Conservation (phyloP, 2,797 vertebrate genomes). For the Gymnocypris eckloni region DNA sequence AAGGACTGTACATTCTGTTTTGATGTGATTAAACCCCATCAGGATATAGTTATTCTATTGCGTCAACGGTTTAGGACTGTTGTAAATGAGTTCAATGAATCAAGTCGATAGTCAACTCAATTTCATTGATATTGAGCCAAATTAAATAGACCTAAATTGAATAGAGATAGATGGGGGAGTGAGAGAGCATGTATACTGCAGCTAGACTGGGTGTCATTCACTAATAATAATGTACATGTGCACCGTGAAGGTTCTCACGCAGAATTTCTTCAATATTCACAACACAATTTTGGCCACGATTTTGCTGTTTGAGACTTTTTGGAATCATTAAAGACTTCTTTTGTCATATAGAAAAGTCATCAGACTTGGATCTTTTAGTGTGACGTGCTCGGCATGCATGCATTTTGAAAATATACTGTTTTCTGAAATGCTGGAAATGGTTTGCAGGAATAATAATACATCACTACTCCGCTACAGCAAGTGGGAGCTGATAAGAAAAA, state of each 20-base stretch:
- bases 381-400: not conserved
- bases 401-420: not conserved
- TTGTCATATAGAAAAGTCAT: not conserved
- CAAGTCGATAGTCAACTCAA: conserved; percentile 31
- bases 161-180: not conserved
- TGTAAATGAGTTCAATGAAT: conserved; percentile 40
- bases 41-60: conserved; percentile 30
- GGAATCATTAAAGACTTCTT: not conserved
- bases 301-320: not conserved
- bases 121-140: conserved; percentile 38
- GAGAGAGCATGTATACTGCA: not conserved
- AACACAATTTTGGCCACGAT: not conserved
- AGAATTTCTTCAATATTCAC: not conserved
- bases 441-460: not conserved
- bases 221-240: not conserved
- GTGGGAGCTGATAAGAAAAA: not conserved
- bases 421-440: not conserved
- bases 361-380: not conserved
- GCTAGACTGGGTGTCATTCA: not conserved
- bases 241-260: not conserved
- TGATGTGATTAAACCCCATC: conserved; percentile 29
- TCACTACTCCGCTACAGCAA: not conserved
- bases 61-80: conserved; percentile 2
- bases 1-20: conserved; percentile 26
- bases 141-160: conserved; percentile 37